Evolutionary conservation across 30 jellyfish, hydroid and myxozoan species (phyloP).

Genomic region (Aurelia sp.): DNA sequence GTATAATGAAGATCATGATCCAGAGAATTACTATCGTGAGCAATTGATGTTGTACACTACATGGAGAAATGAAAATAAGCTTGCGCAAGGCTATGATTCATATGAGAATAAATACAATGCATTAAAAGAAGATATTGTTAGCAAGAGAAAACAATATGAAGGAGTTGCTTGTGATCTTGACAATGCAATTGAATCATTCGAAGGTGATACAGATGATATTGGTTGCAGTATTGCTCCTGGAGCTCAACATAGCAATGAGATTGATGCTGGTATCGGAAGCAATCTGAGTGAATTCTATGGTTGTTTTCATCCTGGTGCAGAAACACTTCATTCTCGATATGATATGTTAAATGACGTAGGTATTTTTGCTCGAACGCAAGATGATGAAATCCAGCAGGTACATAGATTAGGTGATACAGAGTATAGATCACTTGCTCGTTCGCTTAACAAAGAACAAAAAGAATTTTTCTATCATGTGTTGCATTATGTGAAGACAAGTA

Average conservation of each 20-base stretch:
- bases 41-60: conserved; percentile 32
- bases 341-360: conserved; percentile 16
- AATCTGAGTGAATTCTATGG: background rate
- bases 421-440: background rate
- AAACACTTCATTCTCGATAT: background rate
- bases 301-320: conserved; percentile 25
- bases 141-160: background rate
- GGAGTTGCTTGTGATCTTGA: conserved; percentile 2
- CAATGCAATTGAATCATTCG: background rate
- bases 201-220: background rate
- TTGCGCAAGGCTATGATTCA: conserved; percentile 6
- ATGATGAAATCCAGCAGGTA: no score
- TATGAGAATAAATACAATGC: background rate
- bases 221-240: conserved; percentile 21
- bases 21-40: conserved; percentile 21
- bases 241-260: conserved; percentile 16
- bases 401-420: background rate
- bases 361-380: background rate
- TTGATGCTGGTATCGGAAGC: background rate
- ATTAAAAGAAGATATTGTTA: background rate
- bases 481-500: background rate
- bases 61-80: conserved; percentile 29
- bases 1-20: background rate
- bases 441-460: conserved; percentile 12
- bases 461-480: conserved; percentile 32